Evolutionary conservation across 2,888 invertebrate genomes (phyloP).

Genomic region (Marronus borbonicus): DNA sequence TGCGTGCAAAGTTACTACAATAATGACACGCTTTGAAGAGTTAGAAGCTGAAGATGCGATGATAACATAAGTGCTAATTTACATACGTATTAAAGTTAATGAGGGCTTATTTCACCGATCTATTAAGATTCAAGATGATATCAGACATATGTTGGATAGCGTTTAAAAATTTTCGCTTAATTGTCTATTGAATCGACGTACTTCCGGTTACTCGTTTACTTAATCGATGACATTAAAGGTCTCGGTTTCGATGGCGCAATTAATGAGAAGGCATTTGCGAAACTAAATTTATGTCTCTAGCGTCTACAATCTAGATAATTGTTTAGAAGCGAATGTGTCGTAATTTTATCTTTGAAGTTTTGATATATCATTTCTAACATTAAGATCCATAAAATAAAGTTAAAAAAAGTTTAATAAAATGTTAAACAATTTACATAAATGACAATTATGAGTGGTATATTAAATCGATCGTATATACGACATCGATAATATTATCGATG

Average conservation of each 20-base stretch:
- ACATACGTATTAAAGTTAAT: conserved; percentile 16
- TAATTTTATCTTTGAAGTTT: background rate
- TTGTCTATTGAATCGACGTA: conserved; percentile 19
- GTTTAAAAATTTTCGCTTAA: conserved; percentile 20
- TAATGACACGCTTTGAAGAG: too few relatives aligned
- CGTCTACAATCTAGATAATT: background rate
- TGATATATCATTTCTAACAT: too few relatives aligned
- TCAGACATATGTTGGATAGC: background rate
- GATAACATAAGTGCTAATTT: conserved; percentile 8
- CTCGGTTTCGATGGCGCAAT: background rate
- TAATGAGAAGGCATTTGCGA: conserved; percentile 1
- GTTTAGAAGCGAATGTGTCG: background rate
- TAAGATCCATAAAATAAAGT: too few relatives aligned
- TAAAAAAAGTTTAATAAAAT: too few relatives aligned
- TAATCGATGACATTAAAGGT: conserved; percentile 10
- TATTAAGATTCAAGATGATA: conserved; percentile 2
- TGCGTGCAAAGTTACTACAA: too few relatives aligned
- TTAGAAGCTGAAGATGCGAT: too few relatives aligned
- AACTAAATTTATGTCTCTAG: conserved; percentile 5
- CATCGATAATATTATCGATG: too few relatives aligned
- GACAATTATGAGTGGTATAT: too few relatives aligned
- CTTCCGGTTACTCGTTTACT: background rate
- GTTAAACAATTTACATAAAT: too few relatives aligned
- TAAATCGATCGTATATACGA: too few relatives aligned
- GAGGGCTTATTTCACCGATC: background rate